Evolutionary conservation across 2,113 vertebrate species (phyloP), one percentile per base, ranked within the genome.

Genomic region (Mormyrus iriodes): DNA sequence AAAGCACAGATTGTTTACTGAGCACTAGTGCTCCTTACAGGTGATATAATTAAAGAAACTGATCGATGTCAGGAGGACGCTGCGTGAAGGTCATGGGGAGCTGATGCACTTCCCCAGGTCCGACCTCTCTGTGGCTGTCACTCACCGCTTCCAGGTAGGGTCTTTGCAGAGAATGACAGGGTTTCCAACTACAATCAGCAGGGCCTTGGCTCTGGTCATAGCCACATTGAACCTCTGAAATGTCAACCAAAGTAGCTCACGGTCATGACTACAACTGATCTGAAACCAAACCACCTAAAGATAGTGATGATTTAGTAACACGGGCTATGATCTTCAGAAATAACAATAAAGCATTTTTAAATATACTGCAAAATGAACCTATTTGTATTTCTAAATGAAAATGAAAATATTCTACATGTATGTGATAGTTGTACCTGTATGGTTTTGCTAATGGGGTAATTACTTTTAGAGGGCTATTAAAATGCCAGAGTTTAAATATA

Each of bases 171-270:
- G 96, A 90, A 97, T 96, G 0, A 94, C 90, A 0, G 98, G 97
- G 91, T 99, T 99, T 44, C 98, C 98, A 92, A 98, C 95, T 53
- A 99, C 93, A 0, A 99, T 97, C 92, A 99, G 90, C 91, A 99
- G 91, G 39, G 97, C 96, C 91, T 97, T 97, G 93, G 98, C 97
- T 93, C 98, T 95, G 86, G 98, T 99, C 92, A 99, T 91, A 46
- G 97, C 97, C 92, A 99, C 98, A 0, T 99, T 99, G 93, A 99
- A 94, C 92, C 98, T 96, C 98, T 98, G 87, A 88, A 84, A 46
- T 88, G 13, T 91, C 52, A 82, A 46, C 19, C 79, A 48, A 84
- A 84, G 39, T 9, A 49, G 48, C 44, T 48, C 44, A 49, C 12
- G 82, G 3, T 49, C 19, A 46, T 85, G 82, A 49, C 42, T n/a